phyloP scores from a whole-genome alignment of 1,140 invertebrate species.

The Eumeta japonica region DNA sequence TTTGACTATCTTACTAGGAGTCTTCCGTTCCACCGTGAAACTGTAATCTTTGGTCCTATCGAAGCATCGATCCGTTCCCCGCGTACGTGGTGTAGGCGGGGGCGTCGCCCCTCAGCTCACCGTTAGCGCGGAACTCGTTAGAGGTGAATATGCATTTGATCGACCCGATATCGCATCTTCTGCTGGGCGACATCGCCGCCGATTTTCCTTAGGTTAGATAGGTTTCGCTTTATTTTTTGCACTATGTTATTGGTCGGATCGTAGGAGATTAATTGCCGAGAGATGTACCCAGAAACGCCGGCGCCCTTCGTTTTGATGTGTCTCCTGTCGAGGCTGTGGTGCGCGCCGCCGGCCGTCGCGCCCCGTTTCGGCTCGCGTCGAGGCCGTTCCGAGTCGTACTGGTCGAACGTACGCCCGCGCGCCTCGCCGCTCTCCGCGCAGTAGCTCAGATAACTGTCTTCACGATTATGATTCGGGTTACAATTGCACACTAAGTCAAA shows the following conservation, averaged over 20 bases:
- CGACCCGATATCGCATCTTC: slow-evolving; percentile 47
- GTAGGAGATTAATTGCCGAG: slow-evolving; percentile 49
- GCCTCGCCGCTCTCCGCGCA: slow-evolving; percentile 31
- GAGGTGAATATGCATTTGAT: slow-evolving; percentile 46
- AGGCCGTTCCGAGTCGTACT: slow-evolving; percentile 46
- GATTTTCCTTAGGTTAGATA: slow-evolving; percentile 53
- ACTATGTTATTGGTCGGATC: slow-evolving; percentile 49
- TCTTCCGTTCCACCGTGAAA: slow-evolving; percentile 20
- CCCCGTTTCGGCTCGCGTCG: slow-evolving; percentile 38
- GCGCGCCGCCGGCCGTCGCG: slow-evolving; percentile 31
- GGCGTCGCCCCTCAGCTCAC: slow-evolving; percentile 32
- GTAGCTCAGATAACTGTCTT: slow-evolving; percentile 43
- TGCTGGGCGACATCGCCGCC: slow-evolving; percentile 46
- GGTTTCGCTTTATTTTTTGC: slow-evolving; percentile 54
- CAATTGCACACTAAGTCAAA: slow-evolving; percentile 53
- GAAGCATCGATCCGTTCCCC: slow-evolving; percentile 47
- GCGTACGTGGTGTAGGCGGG: slow-evolving; percentile 48
- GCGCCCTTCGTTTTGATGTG: slow-evolving; percentile 48
- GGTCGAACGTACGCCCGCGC: slow-evolving; percentile 39
- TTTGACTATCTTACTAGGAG: slow-evolving; percentile 31
- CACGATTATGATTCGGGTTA: slow-evolving; percentile 41
- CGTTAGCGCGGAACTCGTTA: slow-evolving; percentile 33
- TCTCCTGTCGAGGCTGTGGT: slow-evolving; percentile 52
- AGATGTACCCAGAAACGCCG: slow-evolving; percentile 50
- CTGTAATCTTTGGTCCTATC: slow-evolving; percentile 34